A percentile compares a stretch with the other conserved stretches of the same genome.
These are phyloP conservation scores for Drosophila neotestacea DNA, from an alignment of 2,888 invertebrate genomes.

Conservation along the genomic window DNA sequence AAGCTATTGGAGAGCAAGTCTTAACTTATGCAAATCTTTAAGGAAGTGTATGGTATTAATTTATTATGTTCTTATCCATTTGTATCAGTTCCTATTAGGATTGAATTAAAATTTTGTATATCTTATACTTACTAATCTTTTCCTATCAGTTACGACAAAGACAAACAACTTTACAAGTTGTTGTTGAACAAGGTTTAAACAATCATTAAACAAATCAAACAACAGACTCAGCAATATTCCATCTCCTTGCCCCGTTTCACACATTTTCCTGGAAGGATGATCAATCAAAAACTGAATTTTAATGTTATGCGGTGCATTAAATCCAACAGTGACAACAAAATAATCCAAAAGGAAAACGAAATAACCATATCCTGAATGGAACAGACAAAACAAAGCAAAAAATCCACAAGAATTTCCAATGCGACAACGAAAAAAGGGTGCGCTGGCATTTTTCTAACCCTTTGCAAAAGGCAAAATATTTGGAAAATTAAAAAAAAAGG, in stretches of 20 bases:
- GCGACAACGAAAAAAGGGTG: constrained; percentile 58
- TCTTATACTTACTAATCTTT: constrained; percentile 3
- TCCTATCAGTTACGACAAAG: not conserved
- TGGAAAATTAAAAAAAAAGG: constrained; percentile 62
- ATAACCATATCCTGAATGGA: constrained; percentile 68
- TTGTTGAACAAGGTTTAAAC: constrained; percentile 47
- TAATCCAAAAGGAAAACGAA: constrained; percentile 41
- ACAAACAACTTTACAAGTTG: constrained; percentile 29
- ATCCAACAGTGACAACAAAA: constrained; percentile 61
- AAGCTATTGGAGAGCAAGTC: constrained; percentile 10
- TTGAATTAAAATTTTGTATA: not conserved
- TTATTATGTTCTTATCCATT: constrained; percentile 5
- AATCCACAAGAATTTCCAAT: constrained; percentile 70
- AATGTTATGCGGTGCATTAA: constrained; percentile 78
- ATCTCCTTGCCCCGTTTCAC: constrained; percentile 26
- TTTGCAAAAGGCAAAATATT: constrained; percentile 66
- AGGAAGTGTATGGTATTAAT: constrained; percentile 1
- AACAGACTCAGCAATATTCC: constrained; percentile 26
- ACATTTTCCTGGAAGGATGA: constrained; percentile 50
- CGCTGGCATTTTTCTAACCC: constrained; percentile 75
- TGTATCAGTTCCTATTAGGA: not conserved
- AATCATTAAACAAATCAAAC: constrained; percentile 26
- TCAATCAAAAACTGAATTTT: constrained; percentile 80
- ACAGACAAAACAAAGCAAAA: constrained; percentile 32
- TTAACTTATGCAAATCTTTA: constrained; percentile 4